Base-by-base conservation (phyloP, 1,140 invertebrate genomes). In the Diachasma alloeum region DNA sequence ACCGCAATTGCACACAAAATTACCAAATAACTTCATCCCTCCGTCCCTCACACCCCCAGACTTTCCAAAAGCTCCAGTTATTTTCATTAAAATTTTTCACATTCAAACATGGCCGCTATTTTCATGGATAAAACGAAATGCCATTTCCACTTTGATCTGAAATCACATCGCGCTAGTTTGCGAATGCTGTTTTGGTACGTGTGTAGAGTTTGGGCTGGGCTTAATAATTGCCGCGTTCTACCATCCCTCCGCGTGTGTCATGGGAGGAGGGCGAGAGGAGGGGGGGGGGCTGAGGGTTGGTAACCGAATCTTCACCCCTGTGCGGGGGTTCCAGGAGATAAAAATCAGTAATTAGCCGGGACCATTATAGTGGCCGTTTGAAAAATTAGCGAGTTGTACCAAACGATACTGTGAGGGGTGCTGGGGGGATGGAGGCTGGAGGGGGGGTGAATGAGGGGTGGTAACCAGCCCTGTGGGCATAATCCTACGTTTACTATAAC, bases 301-400 rank as follows among this genome's bases (percentile, higher is more conserved):
- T 68, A 68, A 39, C 66, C 36, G 36, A 68, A 68, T 68, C 36
- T 26, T 68, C 36, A 63, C 46, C 22, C 70, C 46, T 42, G 66
- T 42, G 69, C 13, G 59, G 37, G 59, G 79, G 76, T 72, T 80
- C 80, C 80, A 76, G 78, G 69, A 87, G 87, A 87, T 88, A 88
- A 88, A 88, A 87, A 88, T 88, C 87, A 88, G 87, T 87, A 88
- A 88, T 88, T 88, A 88, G 85, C 87, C 86, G 80, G 86, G 86
- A 87, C 86, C 86, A 87, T 88, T 87, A 88, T 88, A 86, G 86
- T 86, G 85, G 84, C 82, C 83, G 85, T 87, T 87, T 88, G 87
- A 88, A 88, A 88, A 88, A 87, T 88, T 88, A 87, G 86, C 86
- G 83, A 85, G 84, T 87, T 81, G 82, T 78, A 67, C 75, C 63